Conservation (phyloP, 2,888 invertebrate genomes). For the Drosophila setosimentum region DNA sequence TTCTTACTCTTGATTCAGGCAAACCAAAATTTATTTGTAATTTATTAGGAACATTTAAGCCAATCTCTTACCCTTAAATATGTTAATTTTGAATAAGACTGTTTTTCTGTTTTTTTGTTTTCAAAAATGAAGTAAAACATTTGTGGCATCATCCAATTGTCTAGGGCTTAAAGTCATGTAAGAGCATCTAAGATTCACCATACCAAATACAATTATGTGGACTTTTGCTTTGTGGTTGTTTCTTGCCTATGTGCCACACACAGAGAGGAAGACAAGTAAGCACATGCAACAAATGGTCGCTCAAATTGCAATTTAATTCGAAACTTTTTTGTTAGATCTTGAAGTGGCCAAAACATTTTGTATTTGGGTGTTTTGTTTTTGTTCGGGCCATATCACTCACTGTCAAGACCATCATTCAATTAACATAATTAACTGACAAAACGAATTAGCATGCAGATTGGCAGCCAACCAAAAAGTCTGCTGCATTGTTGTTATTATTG, state of each 20-base stretch:
- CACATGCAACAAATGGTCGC: slow-evolving; percentile 33
- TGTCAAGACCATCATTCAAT: slow-evolving; percentile 82
- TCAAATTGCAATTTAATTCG: slow-evolving; percentile 79
- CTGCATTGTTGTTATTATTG: slow-evolving; percentile 7
- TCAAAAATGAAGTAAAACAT: neutral
- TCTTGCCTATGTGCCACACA: slow-evolving; percentile 13
- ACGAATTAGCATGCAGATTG: slow-evolving; percentile 68
- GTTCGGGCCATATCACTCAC: slow-evolving; percentile 75
- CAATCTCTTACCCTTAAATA: neutral
- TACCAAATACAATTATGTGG: slow-evolving; percentile 11
- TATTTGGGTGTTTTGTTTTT: slow-evolving; percentile 40
- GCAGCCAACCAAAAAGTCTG: slow-evolving; percentile 41
- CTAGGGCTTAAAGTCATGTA: neutral
- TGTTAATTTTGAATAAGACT: neutral
- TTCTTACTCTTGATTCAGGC: no score
- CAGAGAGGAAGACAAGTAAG: neutral
- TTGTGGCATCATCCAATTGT: neutral
- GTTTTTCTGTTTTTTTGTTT: neutral
- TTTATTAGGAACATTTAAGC: no score
- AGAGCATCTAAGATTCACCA: slow-evolving; percentile 28
- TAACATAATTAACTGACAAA: slow-evolving; percentile 79
- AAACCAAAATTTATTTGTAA: no score
- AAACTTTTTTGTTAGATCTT: slow-evolving; percentile 55
- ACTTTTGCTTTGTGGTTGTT: slow-evolving; percentile 11
- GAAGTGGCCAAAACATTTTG: slow-evolving; percentile 61